phyloP scores from a whole-genome alignment of 2,888 invertebrate species.

The Poecilobothrus nobilitatus region DNA sequence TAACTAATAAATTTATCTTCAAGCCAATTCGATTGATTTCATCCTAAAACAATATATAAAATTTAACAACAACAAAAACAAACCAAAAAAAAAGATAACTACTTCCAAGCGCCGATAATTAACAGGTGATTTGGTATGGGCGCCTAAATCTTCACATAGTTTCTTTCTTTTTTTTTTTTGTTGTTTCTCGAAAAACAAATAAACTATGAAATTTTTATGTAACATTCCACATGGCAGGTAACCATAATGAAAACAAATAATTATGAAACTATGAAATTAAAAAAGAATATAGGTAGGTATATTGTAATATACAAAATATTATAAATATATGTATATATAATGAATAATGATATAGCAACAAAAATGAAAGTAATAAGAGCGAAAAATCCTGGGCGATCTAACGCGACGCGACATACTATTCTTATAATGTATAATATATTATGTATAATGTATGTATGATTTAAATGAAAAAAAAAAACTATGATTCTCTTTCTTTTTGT shows the following conservation, averaged over 20 bases:
- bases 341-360: neutral
- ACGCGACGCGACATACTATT: neutral
- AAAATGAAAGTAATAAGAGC: neutral
- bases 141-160: conserved; percentile 2
- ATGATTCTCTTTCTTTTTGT: too few relatives aligned
- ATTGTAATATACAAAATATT: neutral
- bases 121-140: conserved; percentile 9
- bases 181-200: neutral
- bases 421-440: neutral
- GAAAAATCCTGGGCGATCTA: neutral
- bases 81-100: neutral
- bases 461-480: too few relatives aligned
- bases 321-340: neutral
- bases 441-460: too few relatives aligned
- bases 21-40: neutral
- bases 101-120: conserved; percentile 3
- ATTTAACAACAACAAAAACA: neutral
- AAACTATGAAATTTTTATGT: neutral
- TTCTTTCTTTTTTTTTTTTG: neutral
- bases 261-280: neutral
- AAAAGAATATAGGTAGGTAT: too few relatives aligned
- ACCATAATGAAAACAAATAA: neutral
- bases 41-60: too few relatives aligned
- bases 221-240: neutral
- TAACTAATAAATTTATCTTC: neutral